A percentile compares a stretch with the other conserved stretches of the same genome.
Conservation (phyloP, 2,113 vertebrate species). For the Callospermophilus lateralis region DNA sequence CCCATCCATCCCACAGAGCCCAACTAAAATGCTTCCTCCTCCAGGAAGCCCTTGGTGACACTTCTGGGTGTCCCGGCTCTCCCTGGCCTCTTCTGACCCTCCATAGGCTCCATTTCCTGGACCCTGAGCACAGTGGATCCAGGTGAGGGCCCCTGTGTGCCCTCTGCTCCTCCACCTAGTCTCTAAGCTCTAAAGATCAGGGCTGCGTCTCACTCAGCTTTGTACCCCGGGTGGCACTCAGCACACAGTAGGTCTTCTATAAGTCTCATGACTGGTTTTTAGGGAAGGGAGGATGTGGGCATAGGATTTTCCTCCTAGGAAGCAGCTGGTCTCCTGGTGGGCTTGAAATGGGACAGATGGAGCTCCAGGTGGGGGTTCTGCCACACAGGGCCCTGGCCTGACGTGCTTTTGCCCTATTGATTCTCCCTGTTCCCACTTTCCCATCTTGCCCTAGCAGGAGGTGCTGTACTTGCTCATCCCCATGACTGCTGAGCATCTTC, state of each 20-base stretch:
- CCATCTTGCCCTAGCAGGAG: background rate
- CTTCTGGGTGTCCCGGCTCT: background rate
- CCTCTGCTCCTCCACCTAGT: background rate
- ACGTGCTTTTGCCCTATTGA: too few relatives aligned
- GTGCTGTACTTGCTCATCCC: background rate
- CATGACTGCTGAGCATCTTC: background rate
- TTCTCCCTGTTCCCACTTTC: background rate
- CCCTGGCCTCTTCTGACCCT: background rate
- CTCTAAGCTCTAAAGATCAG: background rate
- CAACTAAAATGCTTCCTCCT: background rate
- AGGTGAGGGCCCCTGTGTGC: background rate
- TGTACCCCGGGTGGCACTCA: background rate
- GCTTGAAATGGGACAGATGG: background rate
- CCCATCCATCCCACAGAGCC: background rate
- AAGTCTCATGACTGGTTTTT: background rate
- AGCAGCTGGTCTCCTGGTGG: background rate
- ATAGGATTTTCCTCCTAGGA: background rate
- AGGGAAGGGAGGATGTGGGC: background rate
- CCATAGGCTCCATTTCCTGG: background rate
- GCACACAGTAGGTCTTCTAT: rapidly evolving
- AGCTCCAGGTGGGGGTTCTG: background rate
- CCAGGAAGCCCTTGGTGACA: background rate
- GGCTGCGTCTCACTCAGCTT: background rate
- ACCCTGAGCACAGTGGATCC: background rate
- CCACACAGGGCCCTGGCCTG: background rate